Evolutionary conservation across 2,113 vertebrate genomes (phyloP).

Genomic region (Poecile atricapillus): DNA sequence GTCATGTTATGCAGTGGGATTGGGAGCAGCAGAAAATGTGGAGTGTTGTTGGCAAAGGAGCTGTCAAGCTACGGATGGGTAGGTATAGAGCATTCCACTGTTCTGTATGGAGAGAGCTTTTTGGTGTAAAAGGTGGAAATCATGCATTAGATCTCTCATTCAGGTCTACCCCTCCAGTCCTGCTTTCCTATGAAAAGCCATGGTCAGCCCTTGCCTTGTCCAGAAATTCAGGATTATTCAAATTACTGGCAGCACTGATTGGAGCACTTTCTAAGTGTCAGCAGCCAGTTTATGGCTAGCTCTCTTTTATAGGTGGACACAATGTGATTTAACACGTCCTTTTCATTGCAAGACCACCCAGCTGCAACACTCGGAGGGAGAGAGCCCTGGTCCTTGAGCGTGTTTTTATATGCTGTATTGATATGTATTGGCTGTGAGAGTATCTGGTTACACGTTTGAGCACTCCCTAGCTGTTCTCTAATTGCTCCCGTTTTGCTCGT

Average conservation of each 20-base stretch:
- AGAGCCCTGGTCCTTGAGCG: not conserved
- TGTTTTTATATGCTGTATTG: slow-evolving; percentile 39
- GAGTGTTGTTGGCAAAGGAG: not conserved
- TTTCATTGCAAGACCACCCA: slow-evolving; percentile 58
- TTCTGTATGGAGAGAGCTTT: not conserved
- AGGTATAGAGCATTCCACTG: not conserved
- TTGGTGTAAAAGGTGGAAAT: not conserved
- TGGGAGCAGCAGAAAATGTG: not conserved
- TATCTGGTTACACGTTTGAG: slow-evolving; percentile 32
- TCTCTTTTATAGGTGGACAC: slow-evolving; percentile 14
- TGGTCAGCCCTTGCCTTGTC: not conserved
- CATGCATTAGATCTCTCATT: not conserved
- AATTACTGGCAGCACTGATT: not conserved
- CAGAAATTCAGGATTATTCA: not conserved
- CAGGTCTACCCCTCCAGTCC: not conserved
- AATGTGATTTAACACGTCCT: slow-evolving; percentile 27
- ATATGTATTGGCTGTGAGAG: slow-evolving; percentile 43
- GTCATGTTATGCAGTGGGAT: not conserved
- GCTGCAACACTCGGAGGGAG: not conserved
- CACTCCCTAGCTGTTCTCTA: slow-evolving; percentile 36
- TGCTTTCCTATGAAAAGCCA: not conserved
- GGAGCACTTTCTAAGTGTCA: not conserved
- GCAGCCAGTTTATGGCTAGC: not conserved
- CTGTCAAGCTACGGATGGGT: not conserved
- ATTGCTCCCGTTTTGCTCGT: slow-evolving; percentile 49